These are phyloP conservation scores for Eueides isabella DNA, from an alignment of 1,140 invertebrate species.

Conservation along the genomic window DNA sequence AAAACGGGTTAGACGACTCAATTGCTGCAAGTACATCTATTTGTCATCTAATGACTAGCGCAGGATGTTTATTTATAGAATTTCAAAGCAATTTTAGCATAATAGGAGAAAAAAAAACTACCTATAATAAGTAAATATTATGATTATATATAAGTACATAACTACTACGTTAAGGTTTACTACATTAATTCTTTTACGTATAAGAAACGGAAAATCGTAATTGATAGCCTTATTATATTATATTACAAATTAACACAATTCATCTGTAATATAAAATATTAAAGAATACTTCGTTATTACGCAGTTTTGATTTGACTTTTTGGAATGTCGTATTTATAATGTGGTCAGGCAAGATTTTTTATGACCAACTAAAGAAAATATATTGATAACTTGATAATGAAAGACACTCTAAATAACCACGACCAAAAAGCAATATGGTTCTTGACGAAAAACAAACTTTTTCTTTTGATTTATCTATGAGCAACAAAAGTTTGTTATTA, in stretches of 20 bases:
- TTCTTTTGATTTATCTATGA: not conserved
- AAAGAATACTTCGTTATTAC: not conserved
- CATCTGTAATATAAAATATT: too few relatives aligned
- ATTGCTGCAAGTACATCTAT: conserved; percentile 28
- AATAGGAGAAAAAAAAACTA: not conserved
- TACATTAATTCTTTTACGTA: too few relatives aligned
- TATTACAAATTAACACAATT: too few relatives aligned
- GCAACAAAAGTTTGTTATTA: conserved; percentile 25
- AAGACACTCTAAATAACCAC: not conserved
- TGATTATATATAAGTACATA: not conserved
- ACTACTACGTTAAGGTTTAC: too few relatives aligned
- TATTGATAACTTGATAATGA: not conserved
- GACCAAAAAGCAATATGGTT: not conserved
- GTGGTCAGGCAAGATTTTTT: conserved; percentile 17
- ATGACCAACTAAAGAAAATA: conserved; percentile 3
- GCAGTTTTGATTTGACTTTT: not conserved
- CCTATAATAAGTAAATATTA: not conserved
- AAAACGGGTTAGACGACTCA: conserved; percentile 37
- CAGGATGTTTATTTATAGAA: conserved; percentile 34
- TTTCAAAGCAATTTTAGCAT: not conserved
- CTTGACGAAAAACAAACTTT: not conserved
- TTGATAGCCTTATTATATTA: too few relatives aligned
- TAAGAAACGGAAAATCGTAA: too few relatives aligned
- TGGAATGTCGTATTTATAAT: conserved; percentile 7
- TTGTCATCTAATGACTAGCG: conserved; percentile 30